phyloP scores from a whole-genome alignment of 1,140 invertebrate genomes.

The Apis dorsata region DNA sequence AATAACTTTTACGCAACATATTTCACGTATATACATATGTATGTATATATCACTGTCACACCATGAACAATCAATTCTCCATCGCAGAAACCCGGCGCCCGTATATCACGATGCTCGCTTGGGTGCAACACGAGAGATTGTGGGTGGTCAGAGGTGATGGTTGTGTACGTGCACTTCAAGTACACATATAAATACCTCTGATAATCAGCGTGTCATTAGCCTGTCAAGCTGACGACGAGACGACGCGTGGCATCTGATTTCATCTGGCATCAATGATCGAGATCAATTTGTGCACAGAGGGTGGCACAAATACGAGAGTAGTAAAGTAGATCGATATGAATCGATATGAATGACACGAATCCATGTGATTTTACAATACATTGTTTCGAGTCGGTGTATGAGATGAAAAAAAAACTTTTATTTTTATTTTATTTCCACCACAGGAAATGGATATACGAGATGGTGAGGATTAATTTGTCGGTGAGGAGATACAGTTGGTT shows the following conservation, averaged over 20 bases:
- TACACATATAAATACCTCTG: background rate
- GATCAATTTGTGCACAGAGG: slow-evolving; percentile 40
- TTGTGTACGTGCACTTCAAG: background rate
- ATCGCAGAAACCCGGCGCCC: slow-evolving; percentile 20
- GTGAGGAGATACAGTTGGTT: background rate
- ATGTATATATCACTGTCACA: slow-evolving; percentile 22
- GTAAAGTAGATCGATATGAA: background rate
- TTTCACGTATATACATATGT: background rate
- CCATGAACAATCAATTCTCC: background rate
- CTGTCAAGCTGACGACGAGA: slow-evolving; percentile 36
- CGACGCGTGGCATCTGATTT: slow-evolving; percentile 35
- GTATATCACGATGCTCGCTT: background rate
- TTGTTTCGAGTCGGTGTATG: background rate
- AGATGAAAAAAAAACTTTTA: background rate
- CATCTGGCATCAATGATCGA: slow-evolving; percentile 31
- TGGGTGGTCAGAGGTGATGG: background rate
- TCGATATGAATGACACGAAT: background rate
- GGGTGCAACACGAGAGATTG: slow-evolving; percentile 4
- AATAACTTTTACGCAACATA: background rate
- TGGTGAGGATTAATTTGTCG: background rate
- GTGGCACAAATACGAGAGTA: background rate
- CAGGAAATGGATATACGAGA: background rate
- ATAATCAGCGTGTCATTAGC: slow-evolving; percentile 45
- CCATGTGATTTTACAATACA: background rate
- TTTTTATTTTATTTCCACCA: background rate